Base-by-base conservation (phyloP, 2,113 vertebrate species). In the Gallinago paraguaiae region DNA sequence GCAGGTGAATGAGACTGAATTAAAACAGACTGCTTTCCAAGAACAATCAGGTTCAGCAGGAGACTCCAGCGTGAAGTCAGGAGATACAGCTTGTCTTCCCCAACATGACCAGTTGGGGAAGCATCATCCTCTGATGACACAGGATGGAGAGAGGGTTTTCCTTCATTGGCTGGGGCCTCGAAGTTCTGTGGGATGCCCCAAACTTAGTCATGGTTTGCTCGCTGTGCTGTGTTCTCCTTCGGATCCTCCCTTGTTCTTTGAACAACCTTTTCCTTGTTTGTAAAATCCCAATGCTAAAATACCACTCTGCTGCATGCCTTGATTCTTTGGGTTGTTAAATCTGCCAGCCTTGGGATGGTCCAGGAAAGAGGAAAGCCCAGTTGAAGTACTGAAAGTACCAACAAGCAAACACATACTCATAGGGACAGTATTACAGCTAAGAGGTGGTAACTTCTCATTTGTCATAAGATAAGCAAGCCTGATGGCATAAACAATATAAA, bases 21-120 rank as follows among this genome's bases (percentile, higher is more conserved):
- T 75, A 59, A 69, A 80, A 64, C 7, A 17, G 74, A 45, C 0
- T 3, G 6, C 53, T 88, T 63, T 28, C 54, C 27, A 35, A 27
- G 65, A 35, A 59, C 53, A 39, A 31, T 5, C 46, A 54, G 8
- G 37, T 39, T 9, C 61, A 41, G 63, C n/a, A 45, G 70, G 35
- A 75, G 53, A 27, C 15, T 27, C 19, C 54, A 46, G 2, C 0
- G 0, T 17, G 46, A 87, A 61, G 48, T 13, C 2, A 1, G 39
- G 74, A 51, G 28, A 8, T 60, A 43, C 57, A 81, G 30, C 37
- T 53, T 23, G 16, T 76, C n/a, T 45, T 74, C 24, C 54, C 45
- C 82, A n/a, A 35, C 16, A 5, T 0, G 2, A 30, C 28, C 46
- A 17, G 0, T 2, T 1, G 0, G 31, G 63, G 50, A 84, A 31